Conservation (phyloP, 92 coral and sea anemone species). For the Blastomussa wellsi region DNA sequence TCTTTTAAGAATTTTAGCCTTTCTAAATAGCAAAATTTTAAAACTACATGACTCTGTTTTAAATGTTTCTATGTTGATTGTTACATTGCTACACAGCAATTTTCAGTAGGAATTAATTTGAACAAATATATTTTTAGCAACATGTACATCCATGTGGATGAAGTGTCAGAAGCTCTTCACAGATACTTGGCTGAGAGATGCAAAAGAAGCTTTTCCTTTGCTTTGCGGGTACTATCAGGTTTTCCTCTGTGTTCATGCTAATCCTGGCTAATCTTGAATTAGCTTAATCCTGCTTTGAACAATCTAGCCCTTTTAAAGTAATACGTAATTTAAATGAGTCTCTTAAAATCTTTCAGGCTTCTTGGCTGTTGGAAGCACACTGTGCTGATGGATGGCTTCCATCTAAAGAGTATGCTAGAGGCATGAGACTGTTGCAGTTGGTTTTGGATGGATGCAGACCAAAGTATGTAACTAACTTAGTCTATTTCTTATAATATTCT, state of each 20-base stretch:
- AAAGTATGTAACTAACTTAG: slow-evolving; percentile 42
- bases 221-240: slow-evolving; percentile 72
- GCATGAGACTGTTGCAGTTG: slow-evolving; percentile 73
- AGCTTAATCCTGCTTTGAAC: too few relatives aligned
- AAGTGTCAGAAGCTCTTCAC: slow-evolving; percentile 90
- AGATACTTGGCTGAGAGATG: slow-evolving; percentile 88
- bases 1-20: too few relatives aligned
- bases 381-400: slow-evolving; percentile 99
- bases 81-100: too few relatives aligned
- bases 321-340: too few relatives aligned
- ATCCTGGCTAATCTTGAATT: too few relatives aligned
- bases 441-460: slow-evolving; percentile 75
- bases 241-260: not conserved
- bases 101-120: not conserved
- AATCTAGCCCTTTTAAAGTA: too few relatives aligned
- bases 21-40: too few relatives aligned
- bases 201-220: slow-evolving; percentile 83
- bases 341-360: slow-evolving; percentile 55
- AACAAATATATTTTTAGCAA: slow-evolving; percentile 62
- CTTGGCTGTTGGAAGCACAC: slow-evolving; percentile 90
- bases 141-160: slow-evolving; percentile 98
- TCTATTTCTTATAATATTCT: not conserved
- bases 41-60: too few relatives aligned
- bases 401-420: slow-evolving; percentile 85
- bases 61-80: too few relatives aligned